phyloP scores from a whole-genome alignment of 2,113 vertebrate genomes.

The Mustelus asterias region DNA sequence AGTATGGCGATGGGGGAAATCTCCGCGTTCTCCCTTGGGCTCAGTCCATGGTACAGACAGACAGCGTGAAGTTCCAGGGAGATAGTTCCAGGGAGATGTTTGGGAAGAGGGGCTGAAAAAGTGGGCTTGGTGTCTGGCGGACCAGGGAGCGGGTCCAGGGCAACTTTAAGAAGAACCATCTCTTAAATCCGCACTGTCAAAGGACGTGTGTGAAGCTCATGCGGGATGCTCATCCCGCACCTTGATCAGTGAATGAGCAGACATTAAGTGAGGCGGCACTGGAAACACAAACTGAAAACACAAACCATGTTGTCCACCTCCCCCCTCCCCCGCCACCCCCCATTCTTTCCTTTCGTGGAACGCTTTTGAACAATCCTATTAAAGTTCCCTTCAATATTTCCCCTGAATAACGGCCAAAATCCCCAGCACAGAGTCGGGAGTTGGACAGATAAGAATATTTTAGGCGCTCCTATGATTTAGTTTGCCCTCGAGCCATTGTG shows the following conservation, averaged over 20 bases:
- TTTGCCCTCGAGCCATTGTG: neutral
- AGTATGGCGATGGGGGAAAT: neutral
- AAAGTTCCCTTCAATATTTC: neutral
- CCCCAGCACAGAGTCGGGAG: neutral
- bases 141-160: neutral
- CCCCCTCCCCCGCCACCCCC: too few relatives aligned
- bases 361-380: neutral
- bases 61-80: neutral
- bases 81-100: neutral
- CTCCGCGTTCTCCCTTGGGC: too few relatives aligned
- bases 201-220: neutral
- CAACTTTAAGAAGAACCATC: neutral
- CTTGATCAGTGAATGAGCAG: neutral
- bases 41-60: neutral
- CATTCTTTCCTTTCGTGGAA: neutral
- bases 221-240: neutral
- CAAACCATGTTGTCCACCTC: too few relatives aligned
- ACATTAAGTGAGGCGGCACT: neutral
- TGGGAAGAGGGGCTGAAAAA: neutral
- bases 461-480: neutral
- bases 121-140: neutral
- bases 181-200: neutral
- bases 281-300: neutral
- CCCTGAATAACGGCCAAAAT: neutral
- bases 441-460: neutral